Conservation (phyloP, 2,797 vertebrate genomes). For the Mus minutoides region DNA sequence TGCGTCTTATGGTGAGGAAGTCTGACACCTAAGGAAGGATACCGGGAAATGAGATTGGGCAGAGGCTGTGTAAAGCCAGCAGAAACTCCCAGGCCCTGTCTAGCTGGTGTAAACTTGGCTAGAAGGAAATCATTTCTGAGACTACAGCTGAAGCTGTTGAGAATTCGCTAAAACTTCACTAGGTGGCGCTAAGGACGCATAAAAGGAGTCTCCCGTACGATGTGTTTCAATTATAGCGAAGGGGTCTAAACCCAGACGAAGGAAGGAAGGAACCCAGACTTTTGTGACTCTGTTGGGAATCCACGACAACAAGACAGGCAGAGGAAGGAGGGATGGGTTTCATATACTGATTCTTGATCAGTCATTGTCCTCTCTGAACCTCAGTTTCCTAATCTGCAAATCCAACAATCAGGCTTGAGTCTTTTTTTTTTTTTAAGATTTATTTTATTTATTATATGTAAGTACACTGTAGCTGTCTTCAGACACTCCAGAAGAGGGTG, state of each 20-base stretch:
- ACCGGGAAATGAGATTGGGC: background rate
- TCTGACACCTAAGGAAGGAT: background rate
- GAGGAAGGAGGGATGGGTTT: background rate
- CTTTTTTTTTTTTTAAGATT: too few species aligned
- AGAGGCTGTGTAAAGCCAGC: background rate
- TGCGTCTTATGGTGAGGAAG: background rate
- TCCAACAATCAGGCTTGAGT: slow-evolving; percentile 19
- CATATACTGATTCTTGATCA: slow-evolving; percentile 24
- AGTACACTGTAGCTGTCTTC: too few species aligned
- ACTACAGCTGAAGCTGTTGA: background rate
- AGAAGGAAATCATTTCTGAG: background rate
- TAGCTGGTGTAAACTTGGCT: background rate
- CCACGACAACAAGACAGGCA: background rate
- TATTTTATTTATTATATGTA: too few species aligned
- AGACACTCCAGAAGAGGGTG: too few species aligned
- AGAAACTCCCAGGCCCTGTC: background rate
- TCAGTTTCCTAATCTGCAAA: slow-evolving; percentile 27
- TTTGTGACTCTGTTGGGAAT: background rate
- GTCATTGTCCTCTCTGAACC: background rate
- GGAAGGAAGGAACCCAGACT: slow-evolving; percentile 6
- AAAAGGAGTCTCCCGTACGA: background rate
- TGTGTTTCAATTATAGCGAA: background rate
- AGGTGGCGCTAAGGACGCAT: slow-evolving; percentile 75
- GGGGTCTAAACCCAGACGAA: slow-evolving; percentile 45
- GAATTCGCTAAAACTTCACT: slow-evolving; percentile 35